Conservation (phyloP, 2,888 invertebrate genomes). For the Oscheius myriophilus region DNA sequence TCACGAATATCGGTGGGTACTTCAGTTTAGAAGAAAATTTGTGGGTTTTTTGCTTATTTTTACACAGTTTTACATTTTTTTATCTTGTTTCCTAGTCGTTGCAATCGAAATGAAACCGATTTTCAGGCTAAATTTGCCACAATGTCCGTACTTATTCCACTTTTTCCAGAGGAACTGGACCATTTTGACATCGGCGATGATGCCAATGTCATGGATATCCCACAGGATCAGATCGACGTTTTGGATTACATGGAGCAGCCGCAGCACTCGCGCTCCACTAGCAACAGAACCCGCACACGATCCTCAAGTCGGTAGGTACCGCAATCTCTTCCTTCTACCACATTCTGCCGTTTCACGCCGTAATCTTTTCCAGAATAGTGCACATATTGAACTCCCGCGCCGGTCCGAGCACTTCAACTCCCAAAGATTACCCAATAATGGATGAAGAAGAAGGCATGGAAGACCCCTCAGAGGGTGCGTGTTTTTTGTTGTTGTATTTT, state of each 20-base stretch:
- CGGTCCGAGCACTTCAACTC: too few species aligned
- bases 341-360: too few species aligned
- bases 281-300: too few species aligned
- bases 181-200: constrained; percentile 48
- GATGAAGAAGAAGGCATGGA: constrained; percentile 2
- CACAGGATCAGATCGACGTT: constrained; percentile 38
- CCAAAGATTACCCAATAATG: too few species aligned
- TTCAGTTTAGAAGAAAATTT: not conserved
- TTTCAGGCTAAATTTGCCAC: too few species aligned
- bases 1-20: constrained; percentile 23
- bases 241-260: constrained; percentile 16
- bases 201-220: constrained; percentile 34
- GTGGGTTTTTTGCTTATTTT: not conserved
- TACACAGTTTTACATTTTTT: too few species aligned
- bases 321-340: too few species aligned
- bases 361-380: not conserved
- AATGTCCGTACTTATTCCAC: not conserved
- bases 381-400: too few species aligned
- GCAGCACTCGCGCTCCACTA: too few species aligned
- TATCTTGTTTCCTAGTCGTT: too few species aligned
- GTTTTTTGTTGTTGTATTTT: not conserved
- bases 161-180: constrained; percentile 43
- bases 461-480: constrained; percentile 2
- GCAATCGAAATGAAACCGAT: too few species aligned
- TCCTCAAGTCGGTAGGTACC: too few species aligned